A percentile compares a stretch with the other conserved stretches of the same genome.
Evolutionary conservation across 2,113 vertebrate genomes (phyloP).

Genomic region (Callorhinus ursinus): DNA sequence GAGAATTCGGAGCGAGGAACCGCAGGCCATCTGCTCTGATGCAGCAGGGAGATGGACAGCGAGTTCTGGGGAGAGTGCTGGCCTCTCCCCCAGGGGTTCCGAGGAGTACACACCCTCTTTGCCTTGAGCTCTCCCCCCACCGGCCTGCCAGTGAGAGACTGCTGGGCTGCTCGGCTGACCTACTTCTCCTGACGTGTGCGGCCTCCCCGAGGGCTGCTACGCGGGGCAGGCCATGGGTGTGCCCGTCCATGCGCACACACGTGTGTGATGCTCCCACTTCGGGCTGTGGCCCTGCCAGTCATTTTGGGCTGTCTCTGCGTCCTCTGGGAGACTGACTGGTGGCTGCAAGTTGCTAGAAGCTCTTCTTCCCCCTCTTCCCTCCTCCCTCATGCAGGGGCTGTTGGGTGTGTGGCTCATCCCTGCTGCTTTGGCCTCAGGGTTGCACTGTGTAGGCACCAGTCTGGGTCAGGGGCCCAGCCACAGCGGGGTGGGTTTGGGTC

Average conservation of each 20-base stretch:
- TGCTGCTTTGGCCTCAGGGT: not conserved
- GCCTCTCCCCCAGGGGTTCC: not conserved
- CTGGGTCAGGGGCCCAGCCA: not conserved
- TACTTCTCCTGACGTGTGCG: not conserved
- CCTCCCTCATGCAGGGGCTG: not conserved
- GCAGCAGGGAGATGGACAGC: not conserved
- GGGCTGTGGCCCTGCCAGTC: not conserved
- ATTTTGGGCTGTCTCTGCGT: not conserved
- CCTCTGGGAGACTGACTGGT: not conserved
- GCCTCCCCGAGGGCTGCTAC: not conserved
- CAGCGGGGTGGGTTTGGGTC: not conserved
- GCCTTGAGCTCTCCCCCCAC: not conserved
- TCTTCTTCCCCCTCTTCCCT: not conserved
- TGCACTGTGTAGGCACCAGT: not conserved
- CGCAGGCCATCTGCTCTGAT: fast-evolving
- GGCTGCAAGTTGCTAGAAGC: not conserved
- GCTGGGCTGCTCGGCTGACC: not conserved
- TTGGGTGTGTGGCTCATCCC: not conserved
- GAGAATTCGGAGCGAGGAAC: not conserved
- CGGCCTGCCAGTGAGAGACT: not conserved
- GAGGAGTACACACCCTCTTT: not conserved
- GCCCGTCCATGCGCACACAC: not conserved
- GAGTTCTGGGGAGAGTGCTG: not conserved
- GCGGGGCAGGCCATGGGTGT: not conserved
- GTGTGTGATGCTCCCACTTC: fast-evolving